A percentile compares a stretch with the other conserved stretches of the same genome.
Evolutionary conservation across 2,888 invertebrate genomes (phyloP).

Genomic region (Drosophila pegasa): DNA sequence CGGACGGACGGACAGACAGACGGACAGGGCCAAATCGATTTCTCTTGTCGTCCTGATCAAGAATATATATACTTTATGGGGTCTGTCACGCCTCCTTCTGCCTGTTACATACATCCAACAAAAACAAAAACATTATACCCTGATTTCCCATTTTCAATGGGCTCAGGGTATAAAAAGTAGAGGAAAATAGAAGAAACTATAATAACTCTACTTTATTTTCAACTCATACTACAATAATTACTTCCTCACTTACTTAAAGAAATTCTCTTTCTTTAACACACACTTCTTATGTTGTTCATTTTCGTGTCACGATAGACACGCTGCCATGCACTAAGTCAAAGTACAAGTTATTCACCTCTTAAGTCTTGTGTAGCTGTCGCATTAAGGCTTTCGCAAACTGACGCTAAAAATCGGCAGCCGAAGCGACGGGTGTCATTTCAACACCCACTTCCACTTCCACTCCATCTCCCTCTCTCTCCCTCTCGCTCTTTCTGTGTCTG

Average conservation of each 20-base stretch:
- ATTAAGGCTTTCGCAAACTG: slow-evolving; percentile 49
- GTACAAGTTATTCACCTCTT: slow-evolving; percentile 67
- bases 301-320: neutral
- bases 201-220: neutral
- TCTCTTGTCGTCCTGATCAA: no score
- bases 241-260: neutral
- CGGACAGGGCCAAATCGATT: no score
- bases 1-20: no score
- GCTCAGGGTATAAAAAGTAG: no score
- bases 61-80: no score
- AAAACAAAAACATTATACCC: no score
- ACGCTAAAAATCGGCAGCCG: slow-evolving; percentile 50
- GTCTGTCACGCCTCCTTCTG: no score
- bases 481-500: slow-evolving; percentile 3
- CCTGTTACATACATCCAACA: no score
- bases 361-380: slow-evolving; percentile 51
- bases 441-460: neutral
- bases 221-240: neutral
- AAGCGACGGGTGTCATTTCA: slow-evolving; percentile 18
- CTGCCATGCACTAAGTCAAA: neutral
- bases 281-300: neutral
- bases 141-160: no score
- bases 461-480: neutral
- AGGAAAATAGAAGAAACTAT: no score
- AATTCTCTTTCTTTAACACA: no score